Conservation (phyloP, 2,797 vertebrate species). For the Sciaenops ocellatus region DNA sequence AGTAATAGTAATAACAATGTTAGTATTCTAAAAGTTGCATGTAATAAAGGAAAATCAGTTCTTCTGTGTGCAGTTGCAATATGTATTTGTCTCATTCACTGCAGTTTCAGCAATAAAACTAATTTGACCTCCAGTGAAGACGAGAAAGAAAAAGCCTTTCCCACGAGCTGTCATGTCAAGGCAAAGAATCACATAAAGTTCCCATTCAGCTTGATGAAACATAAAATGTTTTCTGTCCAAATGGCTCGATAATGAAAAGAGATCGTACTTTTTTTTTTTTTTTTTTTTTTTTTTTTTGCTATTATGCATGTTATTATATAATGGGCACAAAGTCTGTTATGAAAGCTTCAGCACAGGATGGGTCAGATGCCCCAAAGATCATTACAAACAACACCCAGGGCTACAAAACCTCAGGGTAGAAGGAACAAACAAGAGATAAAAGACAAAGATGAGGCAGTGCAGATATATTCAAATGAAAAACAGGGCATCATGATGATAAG, state of each 20-base stretch:
- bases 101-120: constrained; percentile 10
- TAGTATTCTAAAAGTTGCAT: constrained; percentile 14
- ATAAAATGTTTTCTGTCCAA: constrained; percentile 24
- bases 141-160: constrained; percentile 2
- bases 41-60: not conserved
- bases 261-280: not conserved
- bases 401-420: constrained; percentile 52
- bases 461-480: constrained; percentile 54
- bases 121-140: constrained; percentile 31
- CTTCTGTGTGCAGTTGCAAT: not conserved
- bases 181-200: not conserved
- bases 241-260: constrained; percentile 51
- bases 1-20: not conserved
- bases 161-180: constrained; percentile 22
- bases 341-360: constrained; percentile 51
- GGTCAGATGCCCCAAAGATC: constrained; percentile 67
- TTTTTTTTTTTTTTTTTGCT: not conserved
- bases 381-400: constrained; percentile 60
- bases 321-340: constrained; percentile 55
- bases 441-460: constrained; percentile 50
- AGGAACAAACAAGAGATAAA: constrained; percentile 63
- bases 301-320: constrained; percentile 62
- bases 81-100: not conserved
- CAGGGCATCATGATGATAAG: constrained; percentile 50
- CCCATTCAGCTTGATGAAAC: not conserved